Percentiles rank a stretch among this genome's conserved stretches.
Evolutionary conservation across 2,888 invertebrate species (phyloP).

Genomic region (Eristalis arbustorum): DNA sequence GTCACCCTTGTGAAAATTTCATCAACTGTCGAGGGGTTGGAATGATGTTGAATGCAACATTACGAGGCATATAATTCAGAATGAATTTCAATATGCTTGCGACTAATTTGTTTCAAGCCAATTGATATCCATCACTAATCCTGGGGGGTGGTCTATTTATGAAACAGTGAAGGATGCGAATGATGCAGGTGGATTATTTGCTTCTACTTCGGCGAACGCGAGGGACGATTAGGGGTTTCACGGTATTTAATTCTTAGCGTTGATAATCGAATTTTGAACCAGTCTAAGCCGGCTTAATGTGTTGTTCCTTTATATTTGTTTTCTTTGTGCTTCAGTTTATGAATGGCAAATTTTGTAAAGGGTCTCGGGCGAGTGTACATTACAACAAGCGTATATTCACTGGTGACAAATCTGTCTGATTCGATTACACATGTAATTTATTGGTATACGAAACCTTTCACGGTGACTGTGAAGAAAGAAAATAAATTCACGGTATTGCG

Average conservation of each 20-base stretch:
- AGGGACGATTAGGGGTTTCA: conserved; percentile 41
- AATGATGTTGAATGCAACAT: conserved; percentile 19
- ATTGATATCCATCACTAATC: conserved; percentile 74
- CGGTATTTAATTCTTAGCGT: conserved; percentile 62
- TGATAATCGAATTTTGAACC: conserved; percentile 53
- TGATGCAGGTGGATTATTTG: conserved; percentile 61
- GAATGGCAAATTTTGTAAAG: not conserved
- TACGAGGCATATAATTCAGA: conserved; percentile 49
- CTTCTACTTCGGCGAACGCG: conserved; percentile 10
- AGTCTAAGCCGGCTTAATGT: conserved; percentile 2
- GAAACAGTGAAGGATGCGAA: conserved; percentile 66
- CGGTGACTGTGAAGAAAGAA: not conserved
- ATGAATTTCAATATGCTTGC: conserved; percentile 74
- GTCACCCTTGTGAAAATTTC: conserved; percentile 43
- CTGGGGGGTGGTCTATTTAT: conserved; percentile 78
- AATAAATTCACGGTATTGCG: no score
- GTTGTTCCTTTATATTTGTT: conserved; percentile 6
- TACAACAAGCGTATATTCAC: not conserved
- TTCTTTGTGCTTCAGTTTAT: conserved; percentile 15
- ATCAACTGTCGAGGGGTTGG: not conserved
- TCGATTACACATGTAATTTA: conserved; percentile 4
- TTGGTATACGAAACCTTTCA: not conserved
- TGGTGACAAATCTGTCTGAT: conserved; percentile 16
- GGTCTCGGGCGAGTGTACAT: not conserved
- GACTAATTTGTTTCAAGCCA: conserved; percentile 75